Percentiles rank a stretch among this genome's conserved stretches.
Evolutionary conservation across 2,797 vertebrate species (phyloP).

Genomic region (Cynopterus sphinx): DNA sequence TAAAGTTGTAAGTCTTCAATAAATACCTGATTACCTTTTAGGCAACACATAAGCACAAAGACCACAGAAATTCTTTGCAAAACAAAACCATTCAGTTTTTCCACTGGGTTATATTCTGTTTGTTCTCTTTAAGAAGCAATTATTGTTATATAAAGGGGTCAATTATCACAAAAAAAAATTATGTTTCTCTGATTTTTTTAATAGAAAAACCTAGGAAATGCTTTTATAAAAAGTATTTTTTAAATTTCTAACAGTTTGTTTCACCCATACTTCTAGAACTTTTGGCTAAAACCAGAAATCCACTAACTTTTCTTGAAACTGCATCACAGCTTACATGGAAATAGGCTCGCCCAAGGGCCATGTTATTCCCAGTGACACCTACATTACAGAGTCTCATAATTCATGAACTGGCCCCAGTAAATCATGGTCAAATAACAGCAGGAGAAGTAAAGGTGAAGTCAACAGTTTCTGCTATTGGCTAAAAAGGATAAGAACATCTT

Average conservation of each 20-base stretch:
- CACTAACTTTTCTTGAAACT: constrained; percentile 30
- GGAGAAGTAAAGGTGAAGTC: neutral
- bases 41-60: neutral
- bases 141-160: neutral
- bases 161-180: constrained; percentile 15
- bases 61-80: neutral
- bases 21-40: neutral
- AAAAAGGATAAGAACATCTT: neutral
- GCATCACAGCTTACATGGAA: constrained; percentile 8
- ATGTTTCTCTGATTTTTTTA: neutral
- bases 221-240: neutral
- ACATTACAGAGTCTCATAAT: neutral
- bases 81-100: neutral
- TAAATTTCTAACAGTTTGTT: neutral
- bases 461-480: neutral
- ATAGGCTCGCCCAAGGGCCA: neutral
- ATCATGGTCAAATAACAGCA: neutral
- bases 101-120: neutral
- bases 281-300: constrained; percentile 8
- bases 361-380: neutral
- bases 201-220: neutral
- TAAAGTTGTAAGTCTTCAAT: neutral
- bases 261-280: neutral
- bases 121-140: neutral
- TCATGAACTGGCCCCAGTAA: neutral